phyloP scores from a whole-genome alignment of 2,113 vertebrate species.

The Penelope pileata region DNA sequence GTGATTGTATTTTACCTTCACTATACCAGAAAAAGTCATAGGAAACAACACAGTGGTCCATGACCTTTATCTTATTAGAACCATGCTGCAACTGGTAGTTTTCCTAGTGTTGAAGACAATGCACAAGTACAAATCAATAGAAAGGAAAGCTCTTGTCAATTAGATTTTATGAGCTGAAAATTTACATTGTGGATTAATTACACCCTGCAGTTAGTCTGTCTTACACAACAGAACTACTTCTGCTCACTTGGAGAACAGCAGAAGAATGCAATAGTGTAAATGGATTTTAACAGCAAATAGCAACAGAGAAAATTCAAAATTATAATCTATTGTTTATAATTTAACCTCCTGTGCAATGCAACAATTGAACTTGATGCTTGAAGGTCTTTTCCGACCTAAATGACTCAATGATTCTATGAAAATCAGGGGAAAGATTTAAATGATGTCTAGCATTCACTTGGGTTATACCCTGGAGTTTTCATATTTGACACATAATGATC shows the following conservation, averaged over 20 bases:
- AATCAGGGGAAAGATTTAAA: neutral
- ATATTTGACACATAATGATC: neutral
- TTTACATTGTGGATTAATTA: conserved; percentile 13
- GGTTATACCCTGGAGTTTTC: neutral
- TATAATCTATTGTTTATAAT: neutral
- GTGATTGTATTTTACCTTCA: neutral
- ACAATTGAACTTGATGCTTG: neutral
- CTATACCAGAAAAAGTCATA: neutral
- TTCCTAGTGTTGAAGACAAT: neutral
- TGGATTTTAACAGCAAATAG: neutral
- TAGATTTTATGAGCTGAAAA: neutral
- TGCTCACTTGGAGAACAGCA: neutral
- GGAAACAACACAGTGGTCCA: neutral
- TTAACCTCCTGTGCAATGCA: neutral
- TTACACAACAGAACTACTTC: conserved; percentile 7
- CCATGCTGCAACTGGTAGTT: neutral
- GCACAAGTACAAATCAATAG: neutral
- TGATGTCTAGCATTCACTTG: neutral
- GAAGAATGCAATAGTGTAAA: neutral
- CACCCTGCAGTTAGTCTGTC: neutral
- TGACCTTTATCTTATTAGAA: neutral
- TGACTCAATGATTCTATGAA: neutral
- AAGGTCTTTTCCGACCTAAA: neutral
- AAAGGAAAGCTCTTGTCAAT: neutral
- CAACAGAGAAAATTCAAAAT: conserved; percentile 13